Evolutionary conservation across 2,888 invertebrate species (phyloP).

Genomic region (Balanococcus diminutus): DNA sequence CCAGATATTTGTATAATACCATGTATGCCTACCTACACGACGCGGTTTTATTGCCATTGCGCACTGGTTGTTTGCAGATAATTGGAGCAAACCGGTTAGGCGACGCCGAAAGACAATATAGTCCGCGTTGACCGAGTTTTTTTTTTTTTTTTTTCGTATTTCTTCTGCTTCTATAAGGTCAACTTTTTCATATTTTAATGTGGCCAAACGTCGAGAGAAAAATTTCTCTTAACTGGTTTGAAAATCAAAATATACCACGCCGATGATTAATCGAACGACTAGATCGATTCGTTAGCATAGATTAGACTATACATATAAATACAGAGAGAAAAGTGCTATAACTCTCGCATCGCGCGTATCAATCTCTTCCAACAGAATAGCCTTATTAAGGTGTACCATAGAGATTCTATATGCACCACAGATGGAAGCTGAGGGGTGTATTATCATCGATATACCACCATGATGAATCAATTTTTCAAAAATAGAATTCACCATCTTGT

Average conservation of each 20-base stretch:
- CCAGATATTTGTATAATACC: background rate
- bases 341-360: background rate
- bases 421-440: background rate
- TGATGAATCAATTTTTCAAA: conserved; percentile 29
- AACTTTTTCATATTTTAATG: conserved; percentile 25
- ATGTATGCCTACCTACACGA: background rate
- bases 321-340: background rate
- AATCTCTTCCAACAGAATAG: background rate
- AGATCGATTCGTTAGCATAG: conserved; percentile 12
- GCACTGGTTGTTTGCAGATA: conserved; percentile 14
- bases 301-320: too few relatives aligned
- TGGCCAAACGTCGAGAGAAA: background rate
- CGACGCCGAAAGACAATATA: conserved; percentile 39
- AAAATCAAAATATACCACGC: background rate
- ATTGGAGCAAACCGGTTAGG: conserved; percentile 35
- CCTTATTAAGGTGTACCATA: background rate
- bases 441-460: background rate
- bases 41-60: background rate
- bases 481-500: background rate
- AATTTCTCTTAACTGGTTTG: conserved; percentile 10
- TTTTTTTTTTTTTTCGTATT: background rate
- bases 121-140: conserved; percentile 35
- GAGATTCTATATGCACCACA: background rate
- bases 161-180: background rate
- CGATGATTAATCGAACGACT: conserved; percentile 3